Conservation (phyloP, 2,888 invertebrate genomes). For the Terebella lapidaria region DNA sequence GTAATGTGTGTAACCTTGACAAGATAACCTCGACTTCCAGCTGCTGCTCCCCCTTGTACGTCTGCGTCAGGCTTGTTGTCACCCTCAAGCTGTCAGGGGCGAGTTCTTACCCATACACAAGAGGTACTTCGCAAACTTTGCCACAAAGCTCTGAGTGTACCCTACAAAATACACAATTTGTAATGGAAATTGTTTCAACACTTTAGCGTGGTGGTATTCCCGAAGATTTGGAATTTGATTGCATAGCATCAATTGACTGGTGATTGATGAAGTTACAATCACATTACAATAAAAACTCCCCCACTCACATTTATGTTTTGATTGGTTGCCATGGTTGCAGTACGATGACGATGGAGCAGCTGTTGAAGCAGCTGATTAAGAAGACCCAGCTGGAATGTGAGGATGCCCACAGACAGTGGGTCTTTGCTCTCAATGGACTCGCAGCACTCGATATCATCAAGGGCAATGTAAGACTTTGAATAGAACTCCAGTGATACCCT, state of each 20-base stretch:
- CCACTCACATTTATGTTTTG: no score
- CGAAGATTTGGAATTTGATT: no score
- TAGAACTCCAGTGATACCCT: no score
- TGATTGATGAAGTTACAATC: no score
- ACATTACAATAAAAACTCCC: no score
- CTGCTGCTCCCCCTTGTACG: constrained; percentile 64
- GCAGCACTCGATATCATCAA: constrained; percentile 64
- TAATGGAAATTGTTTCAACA: no score
- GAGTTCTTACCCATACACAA: constrained; percentile 57
- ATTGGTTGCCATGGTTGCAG: constrained; percentile 23
- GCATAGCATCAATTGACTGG: no score
- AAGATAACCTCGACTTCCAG: constrained; percentile 41
- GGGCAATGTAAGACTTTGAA: constrained; percentile 52
- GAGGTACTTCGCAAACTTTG: constrained; percentile 38
- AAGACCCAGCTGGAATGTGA: constrained; percentile 62
- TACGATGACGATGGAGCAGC: constrained; percentile 58
- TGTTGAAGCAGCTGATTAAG: constrained; percentile 64
- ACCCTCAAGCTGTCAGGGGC: constrained; percentile 63
- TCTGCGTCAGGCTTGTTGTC: constrained; percentile 68
- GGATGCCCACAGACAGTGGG: constrained; percentile 61
- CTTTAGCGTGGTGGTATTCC: no score
- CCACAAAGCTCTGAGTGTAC: no score
- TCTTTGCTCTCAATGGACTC: constrained; percentile 66
- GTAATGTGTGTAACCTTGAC: no score
- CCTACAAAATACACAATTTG: no score